Conservation (phyloP, 2,888 invertebrate genomes). For the Cerastis rubricosa region DNA sequence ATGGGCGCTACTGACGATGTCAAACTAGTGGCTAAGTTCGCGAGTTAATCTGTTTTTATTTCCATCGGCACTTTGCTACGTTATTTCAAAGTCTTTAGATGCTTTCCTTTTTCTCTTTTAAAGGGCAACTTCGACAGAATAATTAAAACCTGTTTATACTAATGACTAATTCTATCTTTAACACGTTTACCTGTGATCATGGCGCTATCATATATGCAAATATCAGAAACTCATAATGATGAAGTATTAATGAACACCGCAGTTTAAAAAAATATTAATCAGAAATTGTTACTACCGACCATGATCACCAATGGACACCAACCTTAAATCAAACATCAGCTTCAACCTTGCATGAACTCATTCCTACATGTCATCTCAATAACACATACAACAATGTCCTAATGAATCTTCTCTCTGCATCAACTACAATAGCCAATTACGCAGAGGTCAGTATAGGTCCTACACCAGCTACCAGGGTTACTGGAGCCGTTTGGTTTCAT, state of each 20-base stretch:
- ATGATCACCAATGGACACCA: conserved; percentile 1
- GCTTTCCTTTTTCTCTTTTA: background rate
- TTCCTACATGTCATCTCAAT: conserved; percentile 43
- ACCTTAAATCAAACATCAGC: conserved; percentile 3
- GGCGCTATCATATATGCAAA: no score
- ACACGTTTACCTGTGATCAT: no score
- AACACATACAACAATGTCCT: conserved; percentile 28
- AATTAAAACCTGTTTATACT: background rate
- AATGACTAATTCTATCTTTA: no score
- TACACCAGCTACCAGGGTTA: conserved; percentile 26
- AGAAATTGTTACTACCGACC: background rate
- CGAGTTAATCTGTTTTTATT: background rate
- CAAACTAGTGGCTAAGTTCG: background rate
- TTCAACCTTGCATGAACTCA: conserved; percentile 19
- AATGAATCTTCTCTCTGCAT: conserved; percentile 44
- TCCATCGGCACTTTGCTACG: background rate
- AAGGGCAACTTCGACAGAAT: background rate
- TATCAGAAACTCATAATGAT: no score
- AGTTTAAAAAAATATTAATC: background rate
- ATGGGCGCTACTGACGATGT: background rate
- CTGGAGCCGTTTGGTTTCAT: conserved; percentile 35
- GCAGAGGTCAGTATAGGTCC: conserved; percentile 38
- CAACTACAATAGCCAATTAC: conserved; percentile 57
- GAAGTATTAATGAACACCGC: no score
- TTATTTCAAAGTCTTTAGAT: background rate